Conservation (phyloP, 1,140 invertebrate species). For the Battus philenor region DNA sequence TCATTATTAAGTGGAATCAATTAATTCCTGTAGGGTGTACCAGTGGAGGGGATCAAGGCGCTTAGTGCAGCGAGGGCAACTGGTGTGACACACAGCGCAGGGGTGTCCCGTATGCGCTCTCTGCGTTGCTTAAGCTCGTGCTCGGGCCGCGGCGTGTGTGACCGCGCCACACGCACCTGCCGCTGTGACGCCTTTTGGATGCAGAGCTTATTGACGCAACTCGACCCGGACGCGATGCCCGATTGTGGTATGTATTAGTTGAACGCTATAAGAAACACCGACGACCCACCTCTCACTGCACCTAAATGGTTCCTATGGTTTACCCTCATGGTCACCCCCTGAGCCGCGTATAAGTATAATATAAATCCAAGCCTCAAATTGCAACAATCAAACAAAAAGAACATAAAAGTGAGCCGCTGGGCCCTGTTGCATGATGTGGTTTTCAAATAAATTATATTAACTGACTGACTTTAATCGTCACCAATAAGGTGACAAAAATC, state of each 20-base stretch:
- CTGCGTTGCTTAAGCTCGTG: slow-evolving; percentile 94
- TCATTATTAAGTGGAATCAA: neutral
- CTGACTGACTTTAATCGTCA: too few relatives aligned
- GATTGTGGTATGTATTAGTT: slow-evolving; percentile 65
- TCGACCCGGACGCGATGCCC: slow-evolving; percentile 71
- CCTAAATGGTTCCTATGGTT: too few relatives aligned
- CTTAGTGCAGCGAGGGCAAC: slow-evolving; percentile 48
- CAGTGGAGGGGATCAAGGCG: slow-evolving; percentile 43
- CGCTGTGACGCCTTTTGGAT: slow-evolving; percentile 98
- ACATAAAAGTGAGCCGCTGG: too few relatives aligned
- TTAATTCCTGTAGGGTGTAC: slow-evolving; percentile 25
- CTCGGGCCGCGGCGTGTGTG: slow-evolving; percentile 93
- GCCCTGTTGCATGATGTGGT: too few relatives aligned
- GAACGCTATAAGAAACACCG: too few relatives aligned
- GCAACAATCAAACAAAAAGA: too few relatives aligned
- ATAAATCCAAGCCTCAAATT: too few relatives aligned
- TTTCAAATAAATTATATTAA: too few relatives aligned
- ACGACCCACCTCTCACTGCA: neutral
- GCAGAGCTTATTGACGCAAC: slow-evolving; percentile 79
- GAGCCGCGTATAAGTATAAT: too few relatives aligned
- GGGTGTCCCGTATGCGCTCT: slow-evolving; percentile 83
- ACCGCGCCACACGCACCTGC: slow-evolving; percentile 88
- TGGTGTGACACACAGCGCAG: slow-evolving; percentile 77
- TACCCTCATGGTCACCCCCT: too few relatives aligned
- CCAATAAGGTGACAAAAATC: too few relatives aligned